A percentile compares a stretch with the other conserved stretches of the same genome.
Evolutionary conservation across 1,140 invertebrate genomes (phyloP).

Genomic region (Aphidius ervi): DNA sequence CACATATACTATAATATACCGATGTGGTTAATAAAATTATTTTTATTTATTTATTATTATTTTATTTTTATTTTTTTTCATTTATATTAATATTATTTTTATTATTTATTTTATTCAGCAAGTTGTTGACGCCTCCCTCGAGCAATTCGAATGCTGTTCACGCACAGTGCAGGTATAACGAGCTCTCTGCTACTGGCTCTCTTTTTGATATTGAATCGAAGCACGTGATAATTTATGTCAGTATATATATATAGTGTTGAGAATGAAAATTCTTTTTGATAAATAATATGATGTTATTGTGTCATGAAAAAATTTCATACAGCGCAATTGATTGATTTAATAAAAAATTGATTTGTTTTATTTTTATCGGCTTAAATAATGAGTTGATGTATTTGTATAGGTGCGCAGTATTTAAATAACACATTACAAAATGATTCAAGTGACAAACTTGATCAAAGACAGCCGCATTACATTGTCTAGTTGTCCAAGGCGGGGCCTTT

Average conservation of each 20-base stretch:
- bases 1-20: constrained; percentile 12
- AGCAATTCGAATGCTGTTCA: constrained; percentile 19
- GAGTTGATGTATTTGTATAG: too few species aligned
- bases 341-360: too few species aligned
- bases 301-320: too few species aligned
- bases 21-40: constrained; percentile 2
- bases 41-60: neutral
- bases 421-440: constrained; percentile 43
- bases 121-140: neutral
- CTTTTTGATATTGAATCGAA: constrained; percentile 26
- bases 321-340: too few species aligned
- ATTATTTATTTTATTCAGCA: neutral
- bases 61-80: neutral
- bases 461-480: constrained; percentile 32
- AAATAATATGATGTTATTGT: too few species aligned
- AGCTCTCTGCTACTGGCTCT: constrained; percentile 16
- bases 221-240: constrained; percentile 26
- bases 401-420: constrained; percentile 12
- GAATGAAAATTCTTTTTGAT: too few species aligned
- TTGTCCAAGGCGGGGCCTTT: too few species aligned
- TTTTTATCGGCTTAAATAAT: too few species aligned
- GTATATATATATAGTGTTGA: neutral
- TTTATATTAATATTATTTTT: constrained; percentile 6
- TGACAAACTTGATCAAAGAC: constrained; percentile 44
- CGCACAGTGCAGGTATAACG: constrained; percentile 18